Percentiles rank a stretch among this genome's conserved stretches.
phyloP scores from a whole-genome alignment of 2,888 invertebrate species.

The Prosopocoilus inquinatus region DNA sequence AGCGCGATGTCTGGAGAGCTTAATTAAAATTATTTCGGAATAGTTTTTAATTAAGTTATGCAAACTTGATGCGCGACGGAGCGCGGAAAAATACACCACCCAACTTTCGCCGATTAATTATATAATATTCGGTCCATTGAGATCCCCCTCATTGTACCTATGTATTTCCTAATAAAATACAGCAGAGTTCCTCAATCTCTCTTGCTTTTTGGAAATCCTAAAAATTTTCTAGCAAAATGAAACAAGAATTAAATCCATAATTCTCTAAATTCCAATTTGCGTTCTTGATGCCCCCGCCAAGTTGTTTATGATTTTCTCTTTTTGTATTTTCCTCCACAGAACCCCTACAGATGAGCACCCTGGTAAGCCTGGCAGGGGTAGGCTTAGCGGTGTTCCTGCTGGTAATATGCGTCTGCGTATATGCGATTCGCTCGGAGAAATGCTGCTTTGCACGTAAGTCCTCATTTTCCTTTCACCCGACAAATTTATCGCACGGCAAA shows the following conservation, averaged over 20 bases:
- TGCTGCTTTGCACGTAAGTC: conserved; percentile 64
- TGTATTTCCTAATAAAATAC: too few species aligned
- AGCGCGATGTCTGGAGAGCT: too few species aligned
- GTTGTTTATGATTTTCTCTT: background rate
- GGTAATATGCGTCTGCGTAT: conserved; percentile 58
- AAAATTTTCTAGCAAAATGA: background rate
- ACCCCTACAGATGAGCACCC: conserved; percentile 60
- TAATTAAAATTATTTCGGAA: too few species aligned
- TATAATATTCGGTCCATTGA: too few species aligned
- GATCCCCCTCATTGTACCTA: too few species aligned
- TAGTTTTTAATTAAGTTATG: too few species aligned
- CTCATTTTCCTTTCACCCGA: background rate
- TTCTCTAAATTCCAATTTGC: background rate
- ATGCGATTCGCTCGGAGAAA: conserved; percentile 59
- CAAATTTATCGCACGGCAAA: too few species aligned
- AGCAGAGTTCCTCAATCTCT: too few species aligned
- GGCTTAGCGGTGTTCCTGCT: conserved; percentile 57
- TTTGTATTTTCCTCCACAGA: conserved; percentile 47
- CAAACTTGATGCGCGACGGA: too few species aligned
- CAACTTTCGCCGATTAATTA: too few species aligned
- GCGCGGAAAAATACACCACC: too few species aligned
- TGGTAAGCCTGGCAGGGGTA: conserved; percentile 59
- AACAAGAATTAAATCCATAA: background rate
- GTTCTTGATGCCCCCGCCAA: background rate
- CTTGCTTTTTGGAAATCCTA: background rate